Conservation (phyloP, 2,797 vertebrate species). For the Hapalemur alaotrensis region DNA sequence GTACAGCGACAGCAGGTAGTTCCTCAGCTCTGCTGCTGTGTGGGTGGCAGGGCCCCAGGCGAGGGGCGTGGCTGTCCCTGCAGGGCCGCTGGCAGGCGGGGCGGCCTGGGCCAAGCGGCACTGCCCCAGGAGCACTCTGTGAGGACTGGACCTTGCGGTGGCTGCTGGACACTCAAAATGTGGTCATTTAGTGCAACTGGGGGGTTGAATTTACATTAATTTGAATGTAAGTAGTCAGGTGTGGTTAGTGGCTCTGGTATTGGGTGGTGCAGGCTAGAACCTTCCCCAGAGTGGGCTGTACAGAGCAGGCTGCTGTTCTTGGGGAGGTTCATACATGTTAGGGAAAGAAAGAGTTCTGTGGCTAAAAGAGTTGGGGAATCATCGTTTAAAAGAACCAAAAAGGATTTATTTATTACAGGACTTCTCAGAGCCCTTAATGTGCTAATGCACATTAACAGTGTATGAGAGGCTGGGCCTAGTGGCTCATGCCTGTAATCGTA, state of each 20-base stretch:
- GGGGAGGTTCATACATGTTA: background rate
- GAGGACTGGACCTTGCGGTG: background rate
- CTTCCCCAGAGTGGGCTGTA: background rate
- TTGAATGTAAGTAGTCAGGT: background rate
- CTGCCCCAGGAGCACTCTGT: background rate
- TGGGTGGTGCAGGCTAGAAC: background rate
- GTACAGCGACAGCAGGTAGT: accelerated
- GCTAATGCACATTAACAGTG: no score
- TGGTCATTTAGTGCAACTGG: background rate
- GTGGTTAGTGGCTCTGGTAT: background rate
- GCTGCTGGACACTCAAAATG: background rate
- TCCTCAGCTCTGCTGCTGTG: background rate
- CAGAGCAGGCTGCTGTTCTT: background rate
- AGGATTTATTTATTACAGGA: background rate
- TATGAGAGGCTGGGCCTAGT: background rate
- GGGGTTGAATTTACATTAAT: background rate
- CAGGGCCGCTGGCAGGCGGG: background rate
- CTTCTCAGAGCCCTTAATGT: background rate
- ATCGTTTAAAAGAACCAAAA: background rate
- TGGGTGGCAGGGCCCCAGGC: background rate
- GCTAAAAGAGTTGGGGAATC: background rate
- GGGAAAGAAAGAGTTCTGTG: background rate
- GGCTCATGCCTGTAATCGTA: background rate
- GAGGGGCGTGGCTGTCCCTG: accelerated
- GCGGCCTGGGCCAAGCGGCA: accelerated